Evolutionary conservation across 1,140 invertebrate species (phyloP).

Genomic region (Trichonephila inaurata): DNA sequence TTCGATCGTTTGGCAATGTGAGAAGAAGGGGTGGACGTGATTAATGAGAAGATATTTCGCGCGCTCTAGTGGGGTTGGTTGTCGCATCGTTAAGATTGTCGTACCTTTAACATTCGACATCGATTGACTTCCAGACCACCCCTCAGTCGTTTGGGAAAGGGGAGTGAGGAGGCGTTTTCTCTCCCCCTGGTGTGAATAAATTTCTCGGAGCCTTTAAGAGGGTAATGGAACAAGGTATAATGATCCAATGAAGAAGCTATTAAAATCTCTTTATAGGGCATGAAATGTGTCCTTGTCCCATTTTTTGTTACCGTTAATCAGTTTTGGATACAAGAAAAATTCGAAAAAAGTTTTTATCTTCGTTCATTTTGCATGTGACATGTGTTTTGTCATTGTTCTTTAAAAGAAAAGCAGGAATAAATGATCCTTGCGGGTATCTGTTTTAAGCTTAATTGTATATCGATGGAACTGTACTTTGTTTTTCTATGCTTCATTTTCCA

Average conservation of each 20-base stretch:
- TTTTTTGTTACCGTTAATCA: background rate
- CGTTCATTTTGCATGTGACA: background rate
- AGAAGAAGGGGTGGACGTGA: background rate
- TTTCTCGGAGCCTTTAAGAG: background rate
- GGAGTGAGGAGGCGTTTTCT: background rate
- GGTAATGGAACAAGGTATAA: background rate
- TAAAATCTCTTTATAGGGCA: background rate
- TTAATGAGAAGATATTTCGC: background rate
- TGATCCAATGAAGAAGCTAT: background rate
- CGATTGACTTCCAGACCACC: background rate
- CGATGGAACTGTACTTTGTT: too few relatives aligned
- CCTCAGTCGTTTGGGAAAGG: background rate
- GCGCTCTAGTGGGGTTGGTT: background rate
- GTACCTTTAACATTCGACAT: background rate
- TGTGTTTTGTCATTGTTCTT: background rate
- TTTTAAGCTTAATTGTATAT: too few relatives aligned
- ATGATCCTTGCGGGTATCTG: too few relatives aligned
- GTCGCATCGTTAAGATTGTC: background rate
- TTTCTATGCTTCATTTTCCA: too few relatives aligned
- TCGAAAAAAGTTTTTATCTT: background rate
- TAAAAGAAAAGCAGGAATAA: too few relatives aligned
- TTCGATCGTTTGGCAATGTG: background rate
- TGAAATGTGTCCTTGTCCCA: background rate
- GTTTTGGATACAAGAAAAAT: background rate
- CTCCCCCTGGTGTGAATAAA: background rate